Base-by-base conservation (phyloP, 2,797 vertebrate species). In the Tauraco hartlaubi region DNA sequence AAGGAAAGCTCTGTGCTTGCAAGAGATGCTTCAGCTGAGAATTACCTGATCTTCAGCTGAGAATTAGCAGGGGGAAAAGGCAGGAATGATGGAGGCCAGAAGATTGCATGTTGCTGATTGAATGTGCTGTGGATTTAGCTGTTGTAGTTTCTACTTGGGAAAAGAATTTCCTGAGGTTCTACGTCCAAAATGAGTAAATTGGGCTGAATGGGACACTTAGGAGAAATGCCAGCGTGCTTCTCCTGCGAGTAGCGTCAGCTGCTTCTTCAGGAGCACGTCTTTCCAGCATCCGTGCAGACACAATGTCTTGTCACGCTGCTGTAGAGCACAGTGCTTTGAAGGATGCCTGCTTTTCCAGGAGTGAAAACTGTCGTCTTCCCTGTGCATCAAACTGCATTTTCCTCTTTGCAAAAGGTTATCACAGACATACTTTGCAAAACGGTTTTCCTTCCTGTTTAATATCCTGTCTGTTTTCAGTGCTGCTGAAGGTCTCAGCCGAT, bases 261-360 rank as follows among this genome's bases (percentile, higher is more conserved):
- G 33, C 59, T 28, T 12, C 55, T 22, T 3, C 54, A 48, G 39
- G 44, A 21, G 2, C 33, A 10, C 1, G 9, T 12, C 35, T 12
- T 49, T 15, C 29, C 43, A 15, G 2, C 29, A 4, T 9, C 18
- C 2, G 3, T 4, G 4, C 33, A 14, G 46, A 31, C 14, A 11
- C 21, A 6, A 0, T 14, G 5, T 35, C 25, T 15, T 9, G 9
- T 11, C 51, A 6, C 5, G 12, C 20, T 22, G 72, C 72, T 68
- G 19, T 4, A 14, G 71, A 54, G 58, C 31, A 1, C 6, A 5
- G 39, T 9, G 22, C 44, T 55, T 73, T 43, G 63, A 66, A 35
- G 64, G 69, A 33, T 12, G 11, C 19, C 28, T 59, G 1, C 35
- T 31, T 51, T 39, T 39, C 41, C 20, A 23, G 61, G 46, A 35